Base-by-base conservation (phyloP, 2,797 vertebrate species). In the Alcedo atthis region DNA sequence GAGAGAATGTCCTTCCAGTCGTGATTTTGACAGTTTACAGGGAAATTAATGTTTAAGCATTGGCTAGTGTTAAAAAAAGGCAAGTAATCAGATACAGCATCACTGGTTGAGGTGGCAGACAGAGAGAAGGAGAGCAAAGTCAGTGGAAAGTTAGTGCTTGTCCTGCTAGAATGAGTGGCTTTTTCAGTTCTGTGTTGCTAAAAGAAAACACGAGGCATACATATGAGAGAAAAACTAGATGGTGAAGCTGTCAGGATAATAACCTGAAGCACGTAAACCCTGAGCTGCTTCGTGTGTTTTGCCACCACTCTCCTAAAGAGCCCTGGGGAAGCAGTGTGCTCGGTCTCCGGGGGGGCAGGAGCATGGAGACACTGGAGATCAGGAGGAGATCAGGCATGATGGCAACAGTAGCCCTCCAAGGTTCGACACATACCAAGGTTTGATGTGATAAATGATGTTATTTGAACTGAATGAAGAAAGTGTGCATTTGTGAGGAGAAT, bases 21-120 rank as follows among this genome's bases (percentile, higher is more conserved):
- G 58, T 83, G 33, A 43, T 32, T 93, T 89, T 53, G 55, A 48
- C 25, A 68, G 4, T 67, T 33, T 92, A 55, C 40, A 35, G 14
- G 45, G n/a, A 18, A 58, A 66, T 58, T 15, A 30, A 28, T 8
- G 35, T 76, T 74, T 57, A 58, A 37, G 20, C 25, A 25, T 9
- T 45, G 12, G 12, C 30, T 87, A 53, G 5, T 9, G 26, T 57
- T 84, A 20, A 15, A 58, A 58, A n/a, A 14, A 25, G 25, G 12
- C 0, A 32, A 19, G 28, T 66, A 54, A 43, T 76, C 22, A 45
- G n/a, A 12, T 86, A 22, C 19, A 40, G 12, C 28, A 53, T 83
- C 77, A 49, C 14, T 68, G 12, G 2, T 14, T 71, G n/a, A 30
- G 48, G 7, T 0, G 0, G 10, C 13, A 19, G 5, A 58, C 1